Evolutionary conservation across 2,113 vertebrate genomes (phyloP).

Genomic region (Garra rufa): DNA sequence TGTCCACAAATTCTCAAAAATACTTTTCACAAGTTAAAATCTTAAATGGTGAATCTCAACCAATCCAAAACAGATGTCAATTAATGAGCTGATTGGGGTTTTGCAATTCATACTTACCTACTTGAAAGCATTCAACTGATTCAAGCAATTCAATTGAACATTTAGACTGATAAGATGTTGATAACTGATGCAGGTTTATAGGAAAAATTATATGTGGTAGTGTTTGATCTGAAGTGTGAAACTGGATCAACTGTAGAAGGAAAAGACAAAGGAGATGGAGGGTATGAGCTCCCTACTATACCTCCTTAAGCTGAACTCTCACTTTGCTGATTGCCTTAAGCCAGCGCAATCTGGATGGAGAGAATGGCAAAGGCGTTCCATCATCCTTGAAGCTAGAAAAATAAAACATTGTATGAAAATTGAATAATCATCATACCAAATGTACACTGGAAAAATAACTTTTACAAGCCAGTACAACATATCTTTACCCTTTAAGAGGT

Average conservation of each 20-base stretch:
- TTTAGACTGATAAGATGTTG: background rate
- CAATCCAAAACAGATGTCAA: constrained; percentile 55
- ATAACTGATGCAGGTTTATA: background rate
- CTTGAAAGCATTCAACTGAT: background rate
- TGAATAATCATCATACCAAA: background rate
- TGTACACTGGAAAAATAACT: background rate
- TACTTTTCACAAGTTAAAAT: background rate
- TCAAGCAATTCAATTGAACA: background rate
- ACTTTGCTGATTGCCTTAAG: constrained; percentile 95
- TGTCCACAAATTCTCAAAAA: background rate
- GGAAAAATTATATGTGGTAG: background rate
- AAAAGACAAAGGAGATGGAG: constrained; percentile 3
- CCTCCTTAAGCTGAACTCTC: constrained; percentile 90
- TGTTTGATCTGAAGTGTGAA: constrained; percentile 4
- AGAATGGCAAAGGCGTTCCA: constrained; percentile 79
- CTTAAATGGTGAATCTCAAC: constrained; percentile 71
- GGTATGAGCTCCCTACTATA: constrained; percentile 70
- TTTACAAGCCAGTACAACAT: background rate
- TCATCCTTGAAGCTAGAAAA: constrained; percentile 73
- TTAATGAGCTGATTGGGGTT: background rate
- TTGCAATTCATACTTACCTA: constrained; percentile 24
- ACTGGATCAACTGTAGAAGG: constrained; percentile 21
- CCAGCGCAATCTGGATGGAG: constrained; percentile 87
- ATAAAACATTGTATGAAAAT: background rate
- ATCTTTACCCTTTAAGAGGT: constrained; percentile 63